Conservation (phyloP, 2,113 vertebrate species). For the Pelvicachromis taeniatus region DNA sequence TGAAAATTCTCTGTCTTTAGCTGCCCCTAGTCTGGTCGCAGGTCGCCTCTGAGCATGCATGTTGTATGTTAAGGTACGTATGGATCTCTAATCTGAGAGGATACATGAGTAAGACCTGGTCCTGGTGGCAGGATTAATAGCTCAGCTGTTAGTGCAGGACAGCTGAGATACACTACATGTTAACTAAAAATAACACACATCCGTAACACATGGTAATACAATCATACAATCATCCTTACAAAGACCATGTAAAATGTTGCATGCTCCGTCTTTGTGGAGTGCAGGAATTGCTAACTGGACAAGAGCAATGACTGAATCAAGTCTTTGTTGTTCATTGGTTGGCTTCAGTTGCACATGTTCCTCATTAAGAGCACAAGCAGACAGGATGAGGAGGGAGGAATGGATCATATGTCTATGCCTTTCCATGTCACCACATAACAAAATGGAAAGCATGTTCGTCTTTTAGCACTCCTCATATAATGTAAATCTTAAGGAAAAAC, state of each 20-base stretch:
- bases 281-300: constrained; percentile 20
- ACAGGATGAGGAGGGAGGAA: constrained; percentile 53
- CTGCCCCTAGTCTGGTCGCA: constrained; percentile 16
- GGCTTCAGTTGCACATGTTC: constrained; percentile 65
- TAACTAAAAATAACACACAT: constrained; percentile 37
- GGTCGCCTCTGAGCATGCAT: constrained; percentile 46
- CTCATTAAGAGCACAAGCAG: constrained; percentile 63
- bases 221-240: not conserved
- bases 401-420: constrained; percentile 49
- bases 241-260: not conserved
- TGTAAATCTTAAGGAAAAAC: constrained; percentile 12
- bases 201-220: not conserved
- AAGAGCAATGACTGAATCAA: constrained; percentile 35
- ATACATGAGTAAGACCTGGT: constrained; percentile 20
- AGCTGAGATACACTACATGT: constrained; percentile 17
- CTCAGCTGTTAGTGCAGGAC: constrained; percentile 25
- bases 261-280: constrained; percentile 12
- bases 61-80: constrained; percentile 63
- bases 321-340: constrained; percentile 61
- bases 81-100: constrained; percentile 42
- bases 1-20: constrained; percentile 34
- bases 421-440: constrained; percentile 28
- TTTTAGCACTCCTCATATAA: not conserved
- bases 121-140: constrained; percentile 55
- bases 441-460: constrained; percentile 7